A percentile compares a stretch with the other conserved stretches of the same genome.
phyloP scores from a whole-genome alignment of 2,113 vertebrate species.

The Merops nubicus region DNA sequence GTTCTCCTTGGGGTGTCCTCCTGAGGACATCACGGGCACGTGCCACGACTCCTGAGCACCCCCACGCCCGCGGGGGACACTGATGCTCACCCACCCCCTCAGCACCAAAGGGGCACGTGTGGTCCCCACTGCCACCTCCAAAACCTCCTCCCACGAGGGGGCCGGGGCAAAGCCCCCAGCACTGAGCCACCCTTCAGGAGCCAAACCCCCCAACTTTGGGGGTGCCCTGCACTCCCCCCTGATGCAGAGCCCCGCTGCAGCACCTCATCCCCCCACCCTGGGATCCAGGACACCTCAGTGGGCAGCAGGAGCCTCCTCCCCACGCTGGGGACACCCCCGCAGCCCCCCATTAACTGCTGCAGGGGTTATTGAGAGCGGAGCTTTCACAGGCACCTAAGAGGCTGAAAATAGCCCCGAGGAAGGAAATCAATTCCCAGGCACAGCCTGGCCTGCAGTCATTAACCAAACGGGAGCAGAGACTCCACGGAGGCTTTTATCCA shows the following conservation, averaged over 20 bases:
- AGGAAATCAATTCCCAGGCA: constrained; percentile 34
- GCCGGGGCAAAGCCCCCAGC: accelerated
- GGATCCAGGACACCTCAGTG: accelerated
- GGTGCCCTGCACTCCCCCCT: background rate
- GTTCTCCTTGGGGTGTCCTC: constrained; percentile 77
- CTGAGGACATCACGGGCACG: constrained; percentile 65
- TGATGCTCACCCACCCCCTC: background rate
- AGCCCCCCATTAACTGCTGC: background rate
- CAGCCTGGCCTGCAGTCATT: constrained; percentile 11
- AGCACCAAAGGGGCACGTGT: accelerated
- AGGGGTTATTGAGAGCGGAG: background rate
- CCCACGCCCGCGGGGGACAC: accelerated
- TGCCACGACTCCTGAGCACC: background rate
- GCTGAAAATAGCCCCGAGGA: constrained; percentile 44
- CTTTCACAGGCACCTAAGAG: background rate
- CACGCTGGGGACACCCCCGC: accelerated
- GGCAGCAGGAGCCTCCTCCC: accelerated
- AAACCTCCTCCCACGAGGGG: too few species aligned
- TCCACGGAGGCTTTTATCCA: background rate
- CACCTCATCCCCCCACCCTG: too few species aligned
- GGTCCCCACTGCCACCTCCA: background rate
- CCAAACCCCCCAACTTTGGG: background rate
- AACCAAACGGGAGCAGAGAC: background rate
- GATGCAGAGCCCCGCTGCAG: accelerated
- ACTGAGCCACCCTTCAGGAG: accelerated